Evolutionary conservation across 2,113 vertebrate genomes (phyloP).

Genomic region (Rissa tridactyla): DNA sequence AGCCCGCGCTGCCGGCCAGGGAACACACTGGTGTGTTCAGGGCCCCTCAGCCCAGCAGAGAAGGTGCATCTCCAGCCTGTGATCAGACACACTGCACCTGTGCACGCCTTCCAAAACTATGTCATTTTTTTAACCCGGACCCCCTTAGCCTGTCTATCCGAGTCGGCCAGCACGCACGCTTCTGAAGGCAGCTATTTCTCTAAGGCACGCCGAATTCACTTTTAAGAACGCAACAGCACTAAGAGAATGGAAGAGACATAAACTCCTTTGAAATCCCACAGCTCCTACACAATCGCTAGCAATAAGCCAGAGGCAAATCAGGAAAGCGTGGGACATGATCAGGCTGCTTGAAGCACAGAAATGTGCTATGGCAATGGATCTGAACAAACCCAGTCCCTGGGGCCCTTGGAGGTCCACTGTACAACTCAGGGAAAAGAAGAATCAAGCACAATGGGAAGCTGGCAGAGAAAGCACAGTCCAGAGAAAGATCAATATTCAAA

Average conservation of each 20-base stretch:
- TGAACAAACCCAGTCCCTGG: background rate
- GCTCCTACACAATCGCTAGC: background rate
- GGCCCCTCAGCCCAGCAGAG: background rate
- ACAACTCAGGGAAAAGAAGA: background rate
- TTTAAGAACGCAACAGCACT: background rate
- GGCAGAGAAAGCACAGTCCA: background rate
- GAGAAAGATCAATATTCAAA: background rate
- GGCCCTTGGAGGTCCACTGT: background rate
- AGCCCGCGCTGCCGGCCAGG: background rate
- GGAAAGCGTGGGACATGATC: background rate
- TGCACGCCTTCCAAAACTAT: background rate
- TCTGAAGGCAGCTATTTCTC: background rate
- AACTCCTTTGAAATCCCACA: background rate
- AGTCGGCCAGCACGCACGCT: fast-evolving
- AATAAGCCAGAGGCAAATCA: background rate
- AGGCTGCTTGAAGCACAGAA: background rate
- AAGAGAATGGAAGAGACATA: background rate
- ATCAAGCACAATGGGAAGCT: background rate
- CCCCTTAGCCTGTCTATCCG: background rate
- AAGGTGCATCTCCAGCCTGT: background rate
- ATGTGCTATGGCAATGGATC: background rate
- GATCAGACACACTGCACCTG: background rate
- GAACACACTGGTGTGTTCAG: background rate
- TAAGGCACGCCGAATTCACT: background rate
- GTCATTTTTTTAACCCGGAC: background rate